These are phyloP conservation scores for Amphipoea lucens DNA, from an alignment of 2,888 invertebrate species.

Conservation along the genomic window DNA sequence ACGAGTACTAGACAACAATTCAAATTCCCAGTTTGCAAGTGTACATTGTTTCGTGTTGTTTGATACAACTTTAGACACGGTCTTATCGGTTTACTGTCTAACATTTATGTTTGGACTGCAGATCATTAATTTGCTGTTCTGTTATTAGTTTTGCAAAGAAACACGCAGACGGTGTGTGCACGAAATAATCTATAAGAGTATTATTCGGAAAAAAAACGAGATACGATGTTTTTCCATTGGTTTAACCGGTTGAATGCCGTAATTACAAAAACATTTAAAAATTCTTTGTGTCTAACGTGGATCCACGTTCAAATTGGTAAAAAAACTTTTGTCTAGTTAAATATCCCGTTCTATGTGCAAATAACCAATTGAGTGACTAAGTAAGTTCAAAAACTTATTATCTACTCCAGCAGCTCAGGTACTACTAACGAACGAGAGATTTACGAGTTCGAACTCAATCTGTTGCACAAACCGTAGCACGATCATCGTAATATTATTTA, in stretches of 20 bases:
- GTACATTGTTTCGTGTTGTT: slow-evolving; percentile 21
- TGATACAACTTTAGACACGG: slow-evolving; percentile 28
- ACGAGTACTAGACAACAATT: slow-evolving; percentile 19
- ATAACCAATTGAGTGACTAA: neutral
- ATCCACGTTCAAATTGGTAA: neutral
- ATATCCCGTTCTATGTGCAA: neutral
- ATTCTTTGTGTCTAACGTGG: neutral
- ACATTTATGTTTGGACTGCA: slow-evolving; percentile 29
- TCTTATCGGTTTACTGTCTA: slow-evolving; percentile 46
- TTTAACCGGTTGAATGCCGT: neutral
- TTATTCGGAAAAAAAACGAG: neutral
- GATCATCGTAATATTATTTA: neutral
- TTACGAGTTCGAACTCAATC: neutral
- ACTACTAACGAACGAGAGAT: slow-evolving; percentile 5
- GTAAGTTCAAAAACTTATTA: neutral
- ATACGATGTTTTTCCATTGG: neutral
- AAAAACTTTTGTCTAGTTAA: neutral
- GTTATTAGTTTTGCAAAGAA: slow-evolving; percentile 29
- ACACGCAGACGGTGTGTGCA: neutral
- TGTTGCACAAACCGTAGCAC: neutral
- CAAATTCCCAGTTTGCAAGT: slow-evolving; percentile 34
- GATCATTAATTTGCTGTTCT: slow-evolving; percentile 41
- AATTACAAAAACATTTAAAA: neutral
- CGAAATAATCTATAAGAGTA: neutral
- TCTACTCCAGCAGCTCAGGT: neutral